phyloP scores from a whole-genome alignment of 1,140 invertebrate species.

The Tetramorium simillimum region DNA sequence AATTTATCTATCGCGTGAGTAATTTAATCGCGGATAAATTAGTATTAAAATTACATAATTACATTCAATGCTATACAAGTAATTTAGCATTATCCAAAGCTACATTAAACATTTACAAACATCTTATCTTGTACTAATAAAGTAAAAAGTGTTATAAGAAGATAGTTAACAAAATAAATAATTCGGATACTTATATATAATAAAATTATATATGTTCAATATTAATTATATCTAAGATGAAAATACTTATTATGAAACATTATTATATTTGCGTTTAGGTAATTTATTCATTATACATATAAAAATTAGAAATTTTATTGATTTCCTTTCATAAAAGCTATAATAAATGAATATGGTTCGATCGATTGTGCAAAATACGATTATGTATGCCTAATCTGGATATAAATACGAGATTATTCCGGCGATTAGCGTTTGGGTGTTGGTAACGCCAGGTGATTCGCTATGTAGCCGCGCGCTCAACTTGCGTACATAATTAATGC shows the following conservation, averaged over 20 bases:
- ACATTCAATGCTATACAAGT: neutral
- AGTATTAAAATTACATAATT: neutral
- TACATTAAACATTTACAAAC: neutral
- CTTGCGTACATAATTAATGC: constrained; percentile 58
- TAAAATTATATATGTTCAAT: neutral
- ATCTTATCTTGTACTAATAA: neutral
- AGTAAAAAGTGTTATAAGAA: neutral
- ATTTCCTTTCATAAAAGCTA: neutral
- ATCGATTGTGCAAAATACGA: constrained; percentile 25
- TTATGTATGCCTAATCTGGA: constrained; percentile 47
- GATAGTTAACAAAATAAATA: constrained; percentile 1
- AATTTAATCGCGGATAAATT: neutral
- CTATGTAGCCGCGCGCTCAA: constrained; percentile 30
- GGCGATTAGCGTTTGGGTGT: constrained; percentile 47
- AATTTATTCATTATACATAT: constrained; percentile 3
- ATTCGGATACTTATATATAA: neutral
- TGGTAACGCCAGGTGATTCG: constrained; percentile 38
- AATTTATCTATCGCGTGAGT: neutral
- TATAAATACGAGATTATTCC: constrained; percentile 62
- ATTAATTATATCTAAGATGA: neutral
- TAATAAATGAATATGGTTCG: neutral
- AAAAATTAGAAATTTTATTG: neutral
- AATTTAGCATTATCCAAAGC: neutral
- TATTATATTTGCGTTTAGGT: neutral
- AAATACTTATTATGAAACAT: neutral